These are phyloP conservation scores for Cheilosia vernalis DNA, from an alignment of 2,888 invertebrate species.

Conservation along the genomic window DNA sequence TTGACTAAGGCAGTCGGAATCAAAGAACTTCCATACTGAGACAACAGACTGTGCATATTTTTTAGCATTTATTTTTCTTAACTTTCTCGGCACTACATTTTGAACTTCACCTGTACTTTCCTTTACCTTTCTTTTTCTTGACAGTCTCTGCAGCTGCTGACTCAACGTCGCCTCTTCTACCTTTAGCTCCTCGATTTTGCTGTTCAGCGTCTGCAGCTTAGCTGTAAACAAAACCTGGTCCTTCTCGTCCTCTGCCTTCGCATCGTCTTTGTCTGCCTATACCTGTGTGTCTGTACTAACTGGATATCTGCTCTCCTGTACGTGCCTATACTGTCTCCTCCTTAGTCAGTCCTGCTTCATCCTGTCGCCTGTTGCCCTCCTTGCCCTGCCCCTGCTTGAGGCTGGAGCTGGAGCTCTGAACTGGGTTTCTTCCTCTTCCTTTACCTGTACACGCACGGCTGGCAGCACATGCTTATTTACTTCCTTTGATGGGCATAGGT, in stretches of 20 bases:
- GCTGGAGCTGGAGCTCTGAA: neutral
- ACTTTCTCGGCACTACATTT: neutral
- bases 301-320: no score
- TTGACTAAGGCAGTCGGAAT: no score
- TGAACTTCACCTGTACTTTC: neutral
- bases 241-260: neutral
- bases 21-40: no score
- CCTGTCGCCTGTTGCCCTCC: no score
- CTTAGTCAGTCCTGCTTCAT: no score
- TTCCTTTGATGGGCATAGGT: neutral
- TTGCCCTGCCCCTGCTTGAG: no score
- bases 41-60: slow-evolving; percentile 1
- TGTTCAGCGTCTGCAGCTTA: neutral
- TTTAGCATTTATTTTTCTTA: neutral
- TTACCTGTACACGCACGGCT: neutral
- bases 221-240: neutral
- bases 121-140: neutral
- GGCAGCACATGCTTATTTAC: neutral
- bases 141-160: neutral
- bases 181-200: neutral
- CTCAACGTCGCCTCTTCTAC: neutral
- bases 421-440: neutral
- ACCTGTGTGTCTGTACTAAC: neutral
- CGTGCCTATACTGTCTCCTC: no score
- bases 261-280: neutral